These are phyloP conservation scores for Heterotis niloticus DNA, from an alignment of 2,113 vertebrate genomes.

Conservation along the genomic window DNA sequence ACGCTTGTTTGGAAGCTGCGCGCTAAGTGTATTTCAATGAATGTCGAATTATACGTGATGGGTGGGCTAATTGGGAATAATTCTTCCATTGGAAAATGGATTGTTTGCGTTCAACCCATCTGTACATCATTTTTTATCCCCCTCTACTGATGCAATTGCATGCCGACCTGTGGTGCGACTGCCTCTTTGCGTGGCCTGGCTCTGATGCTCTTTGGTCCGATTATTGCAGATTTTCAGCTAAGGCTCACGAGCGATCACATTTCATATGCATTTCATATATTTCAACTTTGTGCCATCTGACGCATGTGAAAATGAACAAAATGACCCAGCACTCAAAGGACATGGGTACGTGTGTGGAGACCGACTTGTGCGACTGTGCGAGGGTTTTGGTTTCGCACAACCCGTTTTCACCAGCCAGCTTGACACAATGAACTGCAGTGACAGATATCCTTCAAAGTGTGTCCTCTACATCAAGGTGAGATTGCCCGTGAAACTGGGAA, in stretches of 20 bases:
- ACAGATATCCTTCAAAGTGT: background rate
- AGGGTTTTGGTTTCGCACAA: background rate
- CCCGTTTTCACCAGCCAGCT: background rate
- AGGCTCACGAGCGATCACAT: background rate
- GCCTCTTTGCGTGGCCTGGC: background rate
- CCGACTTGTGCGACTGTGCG: no score
- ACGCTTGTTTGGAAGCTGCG: background rate
- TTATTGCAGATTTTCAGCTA: background rate
- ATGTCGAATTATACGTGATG: no score
- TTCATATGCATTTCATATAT: background rate
- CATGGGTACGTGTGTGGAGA: background rate
- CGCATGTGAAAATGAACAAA: background rate
- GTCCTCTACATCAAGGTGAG: no score
- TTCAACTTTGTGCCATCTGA: background rate
- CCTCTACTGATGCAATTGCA: background rate
- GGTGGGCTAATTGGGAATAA: background rate
- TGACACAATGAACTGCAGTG: background rate
- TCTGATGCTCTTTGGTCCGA: background rate
- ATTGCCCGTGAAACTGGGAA: background rate
- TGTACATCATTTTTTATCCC: background rate
- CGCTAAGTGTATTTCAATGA: background rate
- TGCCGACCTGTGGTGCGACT: background rate
- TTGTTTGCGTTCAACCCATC: background rate
- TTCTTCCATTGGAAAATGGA: background rate
- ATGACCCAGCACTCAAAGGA: background rate